A percentile compares a stretch with the other conserved stretches of the same genome.
Conservation (phyloP, 2,888 invertebrate species). For the Coelopa pilipes region DNA sequence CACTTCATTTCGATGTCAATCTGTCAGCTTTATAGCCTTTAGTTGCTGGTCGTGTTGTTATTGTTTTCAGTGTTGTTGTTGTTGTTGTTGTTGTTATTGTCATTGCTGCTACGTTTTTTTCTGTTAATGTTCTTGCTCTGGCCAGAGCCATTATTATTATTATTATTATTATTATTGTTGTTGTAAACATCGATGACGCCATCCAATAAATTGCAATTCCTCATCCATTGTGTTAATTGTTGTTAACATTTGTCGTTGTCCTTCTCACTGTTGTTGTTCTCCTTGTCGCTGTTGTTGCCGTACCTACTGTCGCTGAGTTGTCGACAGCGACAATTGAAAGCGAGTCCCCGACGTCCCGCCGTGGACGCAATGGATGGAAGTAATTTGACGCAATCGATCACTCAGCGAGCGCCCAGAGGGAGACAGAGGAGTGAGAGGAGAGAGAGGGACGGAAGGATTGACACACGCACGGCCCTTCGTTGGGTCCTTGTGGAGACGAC, state of each 20-base stretch:
- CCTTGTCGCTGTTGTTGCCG: neutral
- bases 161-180: no score
- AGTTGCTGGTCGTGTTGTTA: no score
- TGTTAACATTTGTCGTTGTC: no score
- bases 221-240: no score
- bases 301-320: neutral
- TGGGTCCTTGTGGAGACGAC: no score
- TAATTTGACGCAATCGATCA: slow-evolving; percentile 34
- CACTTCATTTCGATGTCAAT: slow-evolving; percentile 16
- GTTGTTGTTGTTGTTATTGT: neutral
- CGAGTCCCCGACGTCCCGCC: neutral
- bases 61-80: neutral
- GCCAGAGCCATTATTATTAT: no score
- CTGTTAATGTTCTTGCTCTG: neutral
- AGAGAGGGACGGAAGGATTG: no score
- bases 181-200: no score
- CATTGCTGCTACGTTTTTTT: neutral
- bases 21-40: neutral
- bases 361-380: slow-evolving; percentile 29
- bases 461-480: no score
- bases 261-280: neutral
- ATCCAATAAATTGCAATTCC: no score
- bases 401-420: neutral
- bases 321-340: neutral
- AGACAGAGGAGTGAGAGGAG: no score